These are phyloP conservation scores for Sciurus vulgaris DNA, from an alignment of 2,797 vertebrate species.

Conservation along the genomic window DNA sequence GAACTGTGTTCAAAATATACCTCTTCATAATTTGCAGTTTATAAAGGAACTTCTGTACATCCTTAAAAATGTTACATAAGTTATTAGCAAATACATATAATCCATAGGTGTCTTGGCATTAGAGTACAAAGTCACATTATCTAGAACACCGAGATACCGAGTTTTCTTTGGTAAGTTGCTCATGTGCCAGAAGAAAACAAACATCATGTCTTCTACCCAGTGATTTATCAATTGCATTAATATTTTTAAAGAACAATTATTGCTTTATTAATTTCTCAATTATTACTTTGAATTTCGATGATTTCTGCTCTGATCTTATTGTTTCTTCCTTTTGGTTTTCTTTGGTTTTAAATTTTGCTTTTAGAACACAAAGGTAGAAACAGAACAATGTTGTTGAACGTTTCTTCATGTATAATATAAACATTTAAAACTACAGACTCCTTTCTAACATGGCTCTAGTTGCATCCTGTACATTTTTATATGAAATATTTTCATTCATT, in stretches of 20 bases:
- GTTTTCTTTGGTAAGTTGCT: constrained; percentile 11
- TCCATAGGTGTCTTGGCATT: not conserved
- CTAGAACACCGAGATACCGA: not conserved
- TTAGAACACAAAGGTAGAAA: not conserved
- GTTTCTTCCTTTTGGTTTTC: constrained; percentile 5
- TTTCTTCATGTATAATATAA: not conserved
- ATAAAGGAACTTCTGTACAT: not conserved
- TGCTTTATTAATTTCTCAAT: not conserved
- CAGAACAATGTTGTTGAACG: not conserved
- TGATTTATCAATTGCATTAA: not conserved
- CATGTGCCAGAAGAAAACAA: constrained; percentile 26
- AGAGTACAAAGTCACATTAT: not conserved
- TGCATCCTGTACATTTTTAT: not conserved
- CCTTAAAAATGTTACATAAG: constrained; percentile 19
- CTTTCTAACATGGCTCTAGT: not conserved
- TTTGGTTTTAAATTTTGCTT: constrained; percentile 13
- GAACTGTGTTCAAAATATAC: not conserved
- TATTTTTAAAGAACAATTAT: constrained; percentile 11
- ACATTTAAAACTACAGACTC: not conserved
- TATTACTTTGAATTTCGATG: constrained; percentile 12
- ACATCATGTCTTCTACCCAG: not conserved
- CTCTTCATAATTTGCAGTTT: not conserved
- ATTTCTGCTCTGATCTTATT: not conserved
- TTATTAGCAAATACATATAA: constrained; percentile 22
- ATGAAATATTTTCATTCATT: not conserved